phyloP scores from a whole-genome alignment of 2,797 vertebrate species.

The Typhlichthys subterraneus region DNA sequence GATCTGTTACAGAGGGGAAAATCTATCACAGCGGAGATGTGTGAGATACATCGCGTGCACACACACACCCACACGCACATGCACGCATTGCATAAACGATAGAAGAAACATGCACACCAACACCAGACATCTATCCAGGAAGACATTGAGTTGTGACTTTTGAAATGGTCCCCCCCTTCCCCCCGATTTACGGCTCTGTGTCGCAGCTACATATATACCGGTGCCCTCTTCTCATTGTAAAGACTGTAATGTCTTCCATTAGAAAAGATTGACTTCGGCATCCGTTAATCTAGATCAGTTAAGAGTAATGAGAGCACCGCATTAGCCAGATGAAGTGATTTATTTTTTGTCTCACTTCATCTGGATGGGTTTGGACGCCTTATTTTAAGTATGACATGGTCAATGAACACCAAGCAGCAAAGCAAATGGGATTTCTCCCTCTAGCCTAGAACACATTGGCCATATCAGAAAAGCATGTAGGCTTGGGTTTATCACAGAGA shows the following conservation, averaged over 20 bases:
- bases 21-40: no score
- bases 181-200: not conserved
- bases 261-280: not conserved
- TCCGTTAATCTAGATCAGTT: not conserved
- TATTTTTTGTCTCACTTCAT: not conserved
- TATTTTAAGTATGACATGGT: not conserved
- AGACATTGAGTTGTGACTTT: not conserved
- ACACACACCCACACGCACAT: not conserved
- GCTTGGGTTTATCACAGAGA: not conserved
- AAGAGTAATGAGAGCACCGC: no score
- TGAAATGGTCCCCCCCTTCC: not conserved
- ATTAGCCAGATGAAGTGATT: no score
- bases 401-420: not conserved
- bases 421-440: not conserved
- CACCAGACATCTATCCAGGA: not conserved
- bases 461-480: constrained; percentile 7
- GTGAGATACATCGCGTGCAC: no score
- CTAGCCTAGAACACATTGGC: not conserved
- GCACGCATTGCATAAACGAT: not conserved
- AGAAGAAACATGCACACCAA: not conserved
- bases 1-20: constrained; percentile 15
- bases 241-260: not conserved
- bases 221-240: not conserved
- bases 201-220: not conserved
- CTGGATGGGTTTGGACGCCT: not conserved